Evolutionary conservation across 1,140 invertebrate species (phyloP).

Genomic region (Drosophila micromelanica): DNA sequence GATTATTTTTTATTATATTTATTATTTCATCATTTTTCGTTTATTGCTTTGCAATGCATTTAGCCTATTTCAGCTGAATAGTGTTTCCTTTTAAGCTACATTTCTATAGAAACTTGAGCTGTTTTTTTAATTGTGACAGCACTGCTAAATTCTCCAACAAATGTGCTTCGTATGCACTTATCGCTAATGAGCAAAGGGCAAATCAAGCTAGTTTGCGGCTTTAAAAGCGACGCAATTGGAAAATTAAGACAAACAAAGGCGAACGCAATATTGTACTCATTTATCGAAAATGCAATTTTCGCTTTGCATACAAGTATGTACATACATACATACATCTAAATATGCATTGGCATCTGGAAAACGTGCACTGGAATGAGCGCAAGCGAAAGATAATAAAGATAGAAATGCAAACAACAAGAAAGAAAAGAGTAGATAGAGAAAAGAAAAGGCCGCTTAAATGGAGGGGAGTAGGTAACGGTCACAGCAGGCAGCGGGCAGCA

Average conservation of each 20-base stretch:
- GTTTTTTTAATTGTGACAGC: neutral
- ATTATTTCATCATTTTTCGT: too few relatives aligned
- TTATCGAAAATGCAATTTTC: slow-evolving; percentile 2
- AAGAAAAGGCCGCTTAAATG: neutral
- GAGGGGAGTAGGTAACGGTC: neutral
- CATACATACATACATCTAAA: slow-evolving; percentile 9
- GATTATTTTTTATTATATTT: too few relatives aligned
- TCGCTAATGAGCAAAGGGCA: slow-evolving; percentile 42
- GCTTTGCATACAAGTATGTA: neutral
- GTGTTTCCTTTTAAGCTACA: too few relatives aligned
- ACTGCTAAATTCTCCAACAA: neutral
- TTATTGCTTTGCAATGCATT: too few relatives aligned
- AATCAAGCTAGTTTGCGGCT: slow-evolving; percentile 12
- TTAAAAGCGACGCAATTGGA: slow-evolving; percentile 10
- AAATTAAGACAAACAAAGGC: neutral
- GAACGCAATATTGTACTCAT: slow-evolving; percentile 3
- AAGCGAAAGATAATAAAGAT: slow-evolving; percentile 3
- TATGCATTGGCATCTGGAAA: slow-evolving; percentile 9
- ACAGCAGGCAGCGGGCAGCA: neutral
- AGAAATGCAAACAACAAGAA: slow-evolving; percentile 33
- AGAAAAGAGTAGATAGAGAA: neutral
- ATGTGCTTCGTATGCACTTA: slow-evolving; percentile 13
- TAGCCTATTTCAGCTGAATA: too few relatives aligned
- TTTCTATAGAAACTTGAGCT: too few relatives aligned
- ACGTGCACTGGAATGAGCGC: slow-evolving; percentile 7